phyloP scores from a whole-genome alignment of 1,140 invertebrate species.

The Olivierus martensii region DNA sequence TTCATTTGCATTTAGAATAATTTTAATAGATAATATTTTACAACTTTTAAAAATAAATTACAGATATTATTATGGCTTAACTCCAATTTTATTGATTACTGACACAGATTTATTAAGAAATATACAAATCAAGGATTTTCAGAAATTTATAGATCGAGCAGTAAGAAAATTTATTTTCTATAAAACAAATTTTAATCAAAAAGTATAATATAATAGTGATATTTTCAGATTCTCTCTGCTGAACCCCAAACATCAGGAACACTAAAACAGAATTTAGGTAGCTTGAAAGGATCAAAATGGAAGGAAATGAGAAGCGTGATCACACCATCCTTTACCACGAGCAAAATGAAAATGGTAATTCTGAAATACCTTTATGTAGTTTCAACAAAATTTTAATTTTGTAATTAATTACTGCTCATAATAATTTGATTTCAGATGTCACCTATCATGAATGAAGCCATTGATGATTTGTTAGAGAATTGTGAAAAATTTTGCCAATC shows the following conservation, averaged over 20 bases:
- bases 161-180: neutral
- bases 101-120: slow-evolving; percentile 28
- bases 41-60: neutral
- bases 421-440: no score
- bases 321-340: slow-evolving; percentile 36
- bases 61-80: slow-evolving; percentile 25
- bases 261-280: neutral
- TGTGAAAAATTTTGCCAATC: no score
- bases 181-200: no score
- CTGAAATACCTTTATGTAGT: no score
- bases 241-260: no score
- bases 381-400: no score
- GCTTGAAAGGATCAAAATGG: slow-evolving; percentile 27
- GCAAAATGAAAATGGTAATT: slow-evolving; percentile 33
- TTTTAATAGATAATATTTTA: neutral
- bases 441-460: no score
- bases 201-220: no score
- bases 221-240: no score
- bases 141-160: slow-evolving; percentile 23
- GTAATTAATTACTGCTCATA: no score
- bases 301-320: slow-evolving; percentile 35
- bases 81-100: slow-evolving; percentile 25
- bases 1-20: no score
- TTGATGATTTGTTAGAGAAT: no score
- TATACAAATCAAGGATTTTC: slow-evolving; percentile 29